These are phyloP conservation scores for Idaea straminata DNA, from an alignment of 2,888 invertebrate species.

Conservation along the genomic window DNA sequence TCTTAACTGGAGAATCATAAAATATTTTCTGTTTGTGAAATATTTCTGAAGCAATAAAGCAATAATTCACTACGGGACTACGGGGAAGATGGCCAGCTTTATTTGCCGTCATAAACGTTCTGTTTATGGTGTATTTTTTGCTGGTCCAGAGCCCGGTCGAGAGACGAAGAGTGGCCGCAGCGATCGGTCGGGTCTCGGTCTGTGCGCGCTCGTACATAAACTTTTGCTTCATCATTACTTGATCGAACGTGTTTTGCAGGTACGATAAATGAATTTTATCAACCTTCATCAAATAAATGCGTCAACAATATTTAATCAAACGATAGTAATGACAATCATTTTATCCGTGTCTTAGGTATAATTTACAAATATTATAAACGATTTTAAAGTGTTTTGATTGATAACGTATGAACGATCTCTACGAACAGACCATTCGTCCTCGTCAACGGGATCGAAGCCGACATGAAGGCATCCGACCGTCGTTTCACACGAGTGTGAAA, in stretches of 20 bases:
- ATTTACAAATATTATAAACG: conserved; percentile 3
- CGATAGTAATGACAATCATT: neutral
- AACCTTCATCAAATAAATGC: neutral
- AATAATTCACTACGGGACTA: conserved; percentile 79
- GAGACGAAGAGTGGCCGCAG: conserved; percentile 44
- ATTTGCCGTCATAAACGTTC: conserved; percentile 78
- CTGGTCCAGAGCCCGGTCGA: conserved; percentile 42
- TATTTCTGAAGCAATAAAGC: conserved; percentile 81
- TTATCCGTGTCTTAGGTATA: neutral
- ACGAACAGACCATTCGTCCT: conserved; percentile 54
- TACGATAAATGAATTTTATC: neutral
- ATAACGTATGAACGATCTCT: conserved; percentile 41
- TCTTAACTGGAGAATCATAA: conserved; percentile 80
- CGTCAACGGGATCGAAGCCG: conserved; percentile 47
- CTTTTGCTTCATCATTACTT: conserved; percentile 58
- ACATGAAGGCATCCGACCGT: conserved; percentile 42
- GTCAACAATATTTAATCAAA: neutral
- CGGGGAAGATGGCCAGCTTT: conserved; percentile 77
- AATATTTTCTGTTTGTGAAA: conserved; percentile 81
- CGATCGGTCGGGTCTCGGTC: conserved; percentile 22
- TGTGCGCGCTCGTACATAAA: conserved; percentile 65
- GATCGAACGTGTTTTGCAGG: conserved; percentile 49
- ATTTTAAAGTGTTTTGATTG: conserved; percentile 33
- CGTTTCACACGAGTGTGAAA: conserved; percentile 64
- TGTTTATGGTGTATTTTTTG: conserved; percentile 78